Evolutionary conservation across 2,888 invertebrate genomes (phyloP).

Genomic region (Hemithea aestivaria): DNA sequence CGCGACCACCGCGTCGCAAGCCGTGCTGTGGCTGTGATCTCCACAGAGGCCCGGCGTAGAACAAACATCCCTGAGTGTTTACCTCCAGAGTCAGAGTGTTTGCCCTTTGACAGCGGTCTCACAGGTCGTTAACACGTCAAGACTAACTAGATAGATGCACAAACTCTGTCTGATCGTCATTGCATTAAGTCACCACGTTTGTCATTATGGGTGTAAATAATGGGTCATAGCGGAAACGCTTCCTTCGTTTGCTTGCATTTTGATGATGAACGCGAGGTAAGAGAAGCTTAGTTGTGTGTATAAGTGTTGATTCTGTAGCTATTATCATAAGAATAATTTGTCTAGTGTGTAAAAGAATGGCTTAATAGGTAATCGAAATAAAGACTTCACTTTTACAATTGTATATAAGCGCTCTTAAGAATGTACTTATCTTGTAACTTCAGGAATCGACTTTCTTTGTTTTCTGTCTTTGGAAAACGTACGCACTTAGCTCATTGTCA

Average conservation of each 20-base stretch:
- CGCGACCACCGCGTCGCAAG: slow-evolving; percentile 56
- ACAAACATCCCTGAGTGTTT: slow-evolving; percentile 58
- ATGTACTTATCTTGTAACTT: too few relatives aligned
- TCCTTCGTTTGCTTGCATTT: slow-evolving; percentile 14
- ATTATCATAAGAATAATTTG: too few relatives aligned
- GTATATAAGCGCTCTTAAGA: too few relatives aligned
- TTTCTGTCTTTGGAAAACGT: too few relatives aligned
- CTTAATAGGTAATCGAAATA: too few relatives aligned
- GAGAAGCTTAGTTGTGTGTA: too few relatives aligned
- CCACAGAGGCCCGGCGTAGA: slow-evolving; percentile 53
- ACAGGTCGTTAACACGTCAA: slow-evolving; percentile 75
- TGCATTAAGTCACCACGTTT: slow-evolving; percentile 30
- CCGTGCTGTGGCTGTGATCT: slow-evolving; percentile 35
- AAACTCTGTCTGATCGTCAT: slow-evolving; percentile 18
- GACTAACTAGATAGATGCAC: slow-evolving; percentile 50
- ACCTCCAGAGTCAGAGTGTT: slow-evolving; percentile 57
- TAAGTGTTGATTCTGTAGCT: too few relatives aligned
- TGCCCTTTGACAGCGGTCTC: slow-evolving; percentile 76
- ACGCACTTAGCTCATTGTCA: too few relatives aligned
- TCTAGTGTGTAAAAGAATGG: too few relatives aligned
- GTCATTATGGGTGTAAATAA: slow-evolving; percentile 43
- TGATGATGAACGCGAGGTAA: too few relatives aligned
- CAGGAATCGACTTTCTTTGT: too few relatives aligned
- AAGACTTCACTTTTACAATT: too few relatives aligned
- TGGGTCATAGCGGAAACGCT: slow-evolving; percentile 40